Evolutionary conservation across 1,140 invertebrate genomes (phyloP).

Genomic region (Monochamus saltuarius): DNA sequence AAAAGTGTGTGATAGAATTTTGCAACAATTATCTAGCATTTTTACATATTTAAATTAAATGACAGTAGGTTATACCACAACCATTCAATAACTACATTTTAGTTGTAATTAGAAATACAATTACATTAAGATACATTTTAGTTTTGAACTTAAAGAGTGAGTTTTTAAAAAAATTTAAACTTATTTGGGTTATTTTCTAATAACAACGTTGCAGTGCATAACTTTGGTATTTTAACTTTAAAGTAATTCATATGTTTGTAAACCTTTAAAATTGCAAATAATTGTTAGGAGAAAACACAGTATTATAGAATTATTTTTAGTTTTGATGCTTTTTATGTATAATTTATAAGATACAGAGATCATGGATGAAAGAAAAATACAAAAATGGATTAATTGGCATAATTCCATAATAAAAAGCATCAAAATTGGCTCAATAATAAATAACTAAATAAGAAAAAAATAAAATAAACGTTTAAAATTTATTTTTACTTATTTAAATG

Average conservation of each 20-base stretch:
- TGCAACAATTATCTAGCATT: conserved; percentile 22
- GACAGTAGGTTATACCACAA: conserved; percentile 21
- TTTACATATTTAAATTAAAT: conserved; percentile 23
- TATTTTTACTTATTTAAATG: too few relatives aligned
- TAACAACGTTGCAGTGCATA: neutral
- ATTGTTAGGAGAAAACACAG: neutral
- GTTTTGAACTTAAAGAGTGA: neutral
- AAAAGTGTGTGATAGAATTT: conserved; percentile 25
- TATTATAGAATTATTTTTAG: too few relatives aligned
- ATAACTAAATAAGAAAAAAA: too few relatives aligned
- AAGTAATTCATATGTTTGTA: neutral
- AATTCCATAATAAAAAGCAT: too few relatives aligned
- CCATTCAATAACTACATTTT: neutral
- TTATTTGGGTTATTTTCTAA: neutral
- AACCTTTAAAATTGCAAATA: conserved; percentile 1
- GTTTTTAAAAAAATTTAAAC: neutral
- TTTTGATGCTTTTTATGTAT: too few relatives aligned
- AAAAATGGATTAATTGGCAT: too few relatives aligned
- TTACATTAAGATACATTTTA: neutral
- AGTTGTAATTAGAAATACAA: neutral
- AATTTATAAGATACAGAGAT: too few relatives aligned
- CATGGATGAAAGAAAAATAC: too few relatives aligned
- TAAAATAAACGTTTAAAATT: too few relatives aligned
- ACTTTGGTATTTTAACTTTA: neutral
- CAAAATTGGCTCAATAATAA: too few relatives aligned